Evolutionary conservation across 2,888 invertebrate species (phyloP).

Genomic region (Listrodromus nycthemerus): DNA sequence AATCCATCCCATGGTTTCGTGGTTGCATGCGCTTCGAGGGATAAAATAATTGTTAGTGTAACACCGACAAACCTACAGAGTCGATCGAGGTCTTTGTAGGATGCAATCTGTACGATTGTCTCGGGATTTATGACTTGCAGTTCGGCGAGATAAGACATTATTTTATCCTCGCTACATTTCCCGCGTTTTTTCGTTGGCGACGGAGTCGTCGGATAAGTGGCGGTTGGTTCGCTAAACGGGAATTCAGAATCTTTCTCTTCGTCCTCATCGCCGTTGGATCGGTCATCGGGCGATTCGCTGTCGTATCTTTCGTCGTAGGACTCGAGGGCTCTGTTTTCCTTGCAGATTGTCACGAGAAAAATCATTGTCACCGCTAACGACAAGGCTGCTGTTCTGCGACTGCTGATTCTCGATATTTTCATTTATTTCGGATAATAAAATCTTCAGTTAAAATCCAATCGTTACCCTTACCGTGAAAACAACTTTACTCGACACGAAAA

Average conservation of each 20-base stretch:
- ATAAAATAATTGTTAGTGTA: too few species aligned
- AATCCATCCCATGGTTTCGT: too few species aligned
- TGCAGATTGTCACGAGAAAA: slow-evolving; percentile 37
- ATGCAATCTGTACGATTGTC: slow-evolving; percentile 84
- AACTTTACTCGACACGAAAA: not conserved
- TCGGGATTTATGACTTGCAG: slow-evolving; percentile 86
- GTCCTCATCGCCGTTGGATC: slow-evolving; percentile 52
- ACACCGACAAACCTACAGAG: slow-evolving; percentile 80
- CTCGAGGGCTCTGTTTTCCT: slow-evolving; percentile 47
- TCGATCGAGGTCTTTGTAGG: slow-evolving; percentile 81
- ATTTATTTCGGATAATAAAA: slow-evolving; percentile 21
- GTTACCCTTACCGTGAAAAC: not conserved
- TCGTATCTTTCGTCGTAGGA: slow-evolving; percentile 51
- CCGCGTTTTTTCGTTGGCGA: slow-evolving; percentile 20
- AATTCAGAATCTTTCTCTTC: slow-evolving; percentile 56
- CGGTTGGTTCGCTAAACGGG: slow-evolving; percentile 29
- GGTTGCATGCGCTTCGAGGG: too few species aligned
- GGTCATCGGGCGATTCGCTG: slow-evolving; percentile 27
- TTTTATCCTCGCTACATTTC: slow-evolving; percentile 83
- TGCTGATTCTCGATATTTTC: slow-evolving; percentile 21
- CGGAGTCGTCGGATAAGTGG: slow-evolving; percentile 22
- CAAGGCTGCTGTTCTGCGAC: slow-evolving; percentile 12
- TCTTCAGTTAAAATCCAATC: not conserved
- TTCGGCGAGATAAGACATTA: slow-evolving; percentile 85
- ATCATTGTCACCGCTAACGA: slow-evolving; percentile 42